These are phyloP conservation scores for Notodonta dromedarius DNA, from an alignment of 2,888 invertebrate species.

Conservation along the genomic window DNA sequence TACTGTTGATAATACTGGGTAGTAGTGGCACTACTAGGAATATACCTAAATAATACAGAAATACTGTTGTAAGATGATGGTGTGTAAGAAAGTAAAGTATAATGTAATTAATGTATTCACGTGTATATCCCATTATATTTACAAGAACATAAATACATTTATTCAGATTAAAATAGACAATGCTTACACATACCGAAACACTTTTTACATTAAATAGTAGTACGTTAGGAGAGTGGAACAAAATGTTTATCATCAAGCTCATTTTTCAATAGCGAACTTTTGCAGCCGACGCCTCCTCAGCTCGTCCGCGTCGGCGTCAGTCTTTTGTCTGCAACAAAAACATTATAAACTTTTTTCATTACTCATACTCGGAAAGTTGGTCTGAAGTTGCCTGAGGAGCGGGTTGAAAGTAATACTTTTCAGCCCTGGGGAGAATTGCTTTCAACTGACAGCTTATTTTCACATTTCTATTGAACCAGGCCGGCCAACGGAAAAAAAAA, in stretches of 20 bases:
- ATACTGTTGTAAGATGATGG: slow-evolving; percentile 19
- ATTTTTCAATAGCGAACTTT: slow-evolving; percentile 85
- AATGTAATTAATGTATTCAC: slow-evolving; percentile 78
- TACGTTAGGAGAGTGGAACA: slow-evolving; percentile 67
- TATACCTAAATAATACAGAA: slow-evolving; percentile 9
- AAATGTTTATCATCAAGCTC: slow-evolving; percentile 60
- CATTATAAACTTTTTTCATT: neutral
- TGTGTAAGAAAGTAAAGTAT: slow-evolving; percentile 41
- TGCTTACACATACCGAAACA: slow-evolving; percentile 76
- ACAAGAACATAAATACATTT: slow-evolving; percentile 83
- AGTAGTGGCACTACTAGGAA: no score
- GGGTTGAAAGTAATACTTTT: no score
- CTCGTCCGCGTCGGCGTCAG: slow-evolving; percentile 85
- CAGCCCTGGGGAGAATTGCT: no score
- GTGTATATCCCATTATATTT: slow-evolving; percentile 81
- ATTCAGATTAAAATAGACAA: slow-evolving; percentile 75
- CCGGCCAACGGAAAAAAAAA: no score
- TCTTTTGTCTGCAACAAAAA: slow-evolving; percentile 63
- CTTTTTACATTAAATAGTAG: slow-evolving; percentile 80
- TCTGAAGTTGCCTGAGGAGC: no score
- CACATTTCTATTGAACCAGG: no score
- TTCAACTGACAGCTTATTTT: no score
- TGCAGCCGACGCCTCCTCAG: slow-evolving; percentile 90
- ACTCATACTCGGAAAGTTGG: no score
- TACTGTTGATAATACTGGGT: no score